These are phyloP conservation scores for Hybognathus amarus DNA, from an alignment of 2,797 vertebrate species.

Conservation along the genomic window DNA sequence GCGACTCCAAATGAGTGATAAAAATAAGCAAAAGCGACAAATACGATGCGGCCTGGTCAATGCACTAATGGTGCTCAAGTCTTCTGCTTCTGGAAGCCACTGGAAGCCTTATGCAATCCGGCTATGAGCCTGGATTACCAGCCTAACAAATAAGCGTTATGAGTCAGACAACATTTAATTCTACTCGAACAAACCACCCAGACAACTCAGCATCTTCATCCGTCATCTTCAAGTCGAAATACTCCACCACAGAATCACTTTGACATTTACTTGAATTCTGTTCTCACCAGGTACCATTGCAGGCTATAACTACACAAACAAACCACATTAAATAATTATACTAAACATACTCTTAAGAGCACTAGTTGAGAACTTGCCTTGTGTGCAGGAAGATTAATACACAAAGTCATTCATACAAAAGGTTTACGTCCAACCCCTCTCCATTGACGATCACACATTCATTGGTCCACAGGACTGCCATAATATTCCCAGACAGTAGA, in stretches of 20 bases:
- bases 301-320: neutral
- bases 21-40: neutral
- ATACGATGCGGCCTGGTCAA: neutral
- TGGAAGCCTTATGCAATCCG: constrained; percentile 55
- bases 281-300: constrained; percentile 52
- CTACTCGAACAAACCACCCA: neutral
- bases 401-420: constrained; percentile 9
- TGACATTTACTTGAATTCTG: constrained; percentile 54
- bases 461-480: constrained; percentile 45
- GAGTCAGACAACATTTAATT: constrained; percentile 36
- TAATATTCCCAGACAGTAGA: constrained; percentile 5
- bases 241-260: neutral
- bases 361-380: constrained; percentile 35
- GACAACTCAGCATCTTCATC: constrained; percentile 7
- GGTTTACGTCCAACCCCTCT: constrained; percentile 30
- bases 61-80: neutral
- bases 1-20: neutral
- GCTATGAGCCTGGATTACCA: constrained; percentile 70
- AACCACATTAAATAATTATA: neutral
- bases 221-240: neutral
- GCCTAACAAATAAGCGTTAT: constrained; percentile 69
- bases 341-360: neutral
- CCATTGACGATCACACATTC: neutral
- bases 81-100: constrained; percentile 4
- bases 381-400: constrained; percentile 9